phyloP scores from a whole-genome alignment of 2,888 invertebrate genomes.

The Caenorhabditis imperialis region DNA sequence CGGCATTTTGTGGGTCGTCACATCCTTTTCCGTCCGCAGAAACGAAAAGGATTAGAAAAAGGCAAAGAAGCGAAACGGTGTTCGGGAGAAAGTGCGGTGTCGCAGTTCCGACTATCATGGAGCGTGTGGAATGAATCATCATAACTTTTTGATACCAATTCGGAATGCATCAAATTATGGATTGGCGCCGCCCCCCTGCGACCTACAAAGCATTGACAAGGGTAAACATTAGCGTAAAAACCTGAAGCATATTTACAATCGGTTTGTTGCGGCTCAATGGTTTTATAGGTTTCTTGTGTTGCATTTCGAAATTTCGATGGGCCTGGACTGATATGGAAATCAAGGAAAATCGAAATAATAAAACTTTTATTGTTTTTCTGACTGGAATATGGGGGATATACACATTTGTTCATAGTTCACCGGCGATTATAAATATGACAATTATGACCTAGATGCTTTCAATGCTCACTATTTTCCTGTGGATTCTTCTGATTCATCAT shows the following conservation, averaged over 20 bases:
- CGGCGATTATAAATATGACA: conserved; percentile 1
- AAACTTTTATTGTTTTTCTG: conserved; percentile 11
- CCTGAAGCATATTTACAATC: neutral
- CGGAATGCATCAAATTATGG: neutral
- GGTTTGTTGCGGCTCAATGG: neutral
- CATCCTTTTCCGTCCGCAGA: conserved; percentile 21
- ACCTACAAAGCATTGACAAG: conserved; percentile 5
- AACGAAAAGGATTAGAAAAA: conserved; percentile 3
- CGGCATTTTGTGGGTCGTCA: conserved; percentile 21
- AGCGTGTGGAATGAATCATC: no score
- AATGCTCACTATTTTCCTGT: no score
- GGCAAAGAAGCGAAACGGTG: conserved; percentile 24
- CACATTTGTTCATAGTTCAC: neutral
- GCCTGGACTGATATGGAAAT: no score
- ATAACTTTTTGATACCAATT: conserved; percentile 41
- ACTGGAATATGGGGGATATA: neutral
- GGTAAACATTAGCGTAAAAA: neutral
- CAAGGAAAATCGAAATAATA: neutral
- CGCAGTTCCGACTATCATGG: conserved; percentile 27
- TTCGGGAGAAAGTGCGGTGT: conserved; percentile 25
- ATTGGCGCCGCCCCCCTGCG: conserved; percentile 17
- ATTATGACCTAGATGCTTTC: neutral
- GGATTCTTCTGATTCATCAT: conserved; percentile 52
- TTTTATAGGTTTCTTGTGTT: conserved; percentile 5
- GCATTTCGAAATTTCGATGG: conserved; percentile 8